A percentile compares a stretch with the other conserved stretches of the same genome.
phyloP scores from a whole-genome alignment of 1,140 invertebrate genomes.

The Philaenus spumarius region DNA sequence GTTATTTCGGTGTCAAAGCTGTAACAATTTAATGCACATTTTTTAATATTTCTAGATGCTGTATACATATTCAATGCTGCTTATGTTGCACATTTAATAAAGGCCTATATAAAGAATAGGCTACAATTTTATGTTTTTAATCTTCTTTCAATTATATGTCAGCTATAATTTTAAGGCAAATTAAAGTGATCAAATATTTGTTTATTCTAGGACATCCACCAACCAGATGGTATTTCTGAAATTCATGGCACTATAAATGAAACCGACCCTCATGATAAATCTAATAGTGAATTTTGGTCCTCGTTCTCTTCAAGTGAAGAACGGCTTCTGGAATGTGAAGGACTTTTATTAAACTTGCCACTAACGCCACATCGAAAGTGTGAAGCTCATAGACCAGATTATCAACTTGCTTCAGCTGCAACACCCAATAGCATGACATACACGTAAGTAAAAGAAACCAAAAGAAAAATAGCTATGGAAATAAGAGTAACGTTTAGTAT shows the following conservation, averaged over 20 bases:
- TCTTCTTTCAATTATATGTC: too few species aligned
- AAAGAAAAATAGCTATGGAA: too few species aligned
- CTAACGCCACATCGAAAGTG: slow-evolving; percentile 55
- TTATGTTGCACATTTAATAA: too few species aligned
- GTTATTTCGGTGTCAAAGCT: too few species aligned
- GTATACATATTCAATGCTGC: too few species aligned
- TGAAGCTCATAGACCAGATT: slow-evolving; percentile 34
- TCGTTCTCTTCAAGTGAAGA: slow-evolving; percentile 73
- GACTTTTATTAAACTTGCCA: slow-evolving; percentile 62
- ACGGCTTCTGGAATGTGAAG: slow-evolving; percentile 61
- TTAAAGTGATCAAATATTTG: too few species aligned
- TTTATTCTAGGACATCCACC: slow-evolving; percentile 2
- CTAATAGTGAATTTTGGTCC: slow-evolving; percentile 70
- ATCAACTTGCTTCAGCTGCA: slow-evolving; percentile 42
- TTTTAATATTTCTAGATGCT: too few species aligned
- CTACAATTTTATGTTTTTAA: too few species aligned
- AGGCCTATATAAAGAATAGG: too few species aligned
- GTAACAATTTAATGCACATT: too few species aligned
- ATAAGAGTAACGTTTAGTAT: too few species aligned
- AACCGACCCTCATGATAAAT: slow-evolving; percentile 54
- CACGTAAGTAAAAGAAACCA: slow-evolving; percentile 44
- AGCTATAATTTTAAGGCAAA: too few species aligned
- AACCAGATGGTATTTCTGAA: slow-evolving; percentile 52
- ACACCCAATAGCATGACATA: slow-evolving; percentile 55
- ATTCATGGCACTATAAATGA: slow-evolving; percentile 52